phyloP scores from a whole-genome alignment of 2,888 invertebrate genomes.

The Oscheius sp. region DNA sequence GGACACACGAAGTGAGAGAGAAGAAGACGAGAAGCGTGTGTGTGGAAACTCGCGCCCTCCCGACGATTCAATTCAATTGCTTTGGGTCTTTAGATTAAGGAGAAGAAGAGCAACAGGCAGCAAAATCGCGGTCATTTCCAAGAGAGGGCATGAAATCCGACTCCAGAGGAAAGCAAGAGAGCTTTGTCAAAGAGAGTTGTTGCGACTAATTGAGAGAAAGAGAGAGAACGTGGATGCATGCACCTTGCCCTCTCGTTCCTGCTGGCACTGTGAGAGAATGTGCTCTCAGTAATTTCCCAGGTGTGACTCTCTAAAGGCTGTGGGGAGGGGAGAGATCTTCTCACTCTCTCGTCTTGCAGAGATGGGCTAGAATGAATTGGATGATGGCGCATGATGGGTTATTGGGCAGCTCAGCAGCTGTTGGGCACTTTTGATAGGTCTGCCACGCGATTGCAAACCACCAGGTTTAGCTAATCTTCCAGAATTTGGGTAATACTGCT shows the following conservation, averaged over 20 bases:
- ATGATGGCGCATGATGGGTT: no score
- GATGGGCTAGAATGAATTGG: no score
- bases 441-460: no score
- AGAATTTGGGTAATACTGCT: no score
- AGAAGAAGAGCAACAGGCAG: background rate
- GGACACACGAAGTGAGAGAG: slow-evolving; percentile 2
- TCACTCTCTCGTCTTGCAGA: no score
- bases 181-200: background rate
- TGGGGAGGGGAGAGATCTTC: background rate
- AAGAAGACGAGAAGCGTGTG: slow-evolving; percentile 3
- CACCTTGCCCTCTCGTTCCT: slow-evolving; percentile 10
- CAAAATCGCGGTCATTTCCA: background rate
- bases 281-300: background rate
- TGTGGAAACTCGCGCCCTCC: slow-evolving; percentile 16
- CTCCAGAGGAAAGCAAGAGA: background rate
- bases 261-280: background rate
- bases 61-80: slow-evolving; percentile 27
- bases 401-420: no score
- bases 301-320: background rate
- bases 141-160: background rate
- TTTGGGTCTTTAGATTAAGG: slow-evolving; percentile 17
- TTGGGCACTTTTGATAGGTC: no score
- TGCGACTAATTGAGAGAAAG: background rate
- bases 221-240: background rate
- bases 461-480: no score